Evolutionary conservation across 1,140 invertebrate species (phyloP).

Genomic region (Drosophila arizonae): DNA sequence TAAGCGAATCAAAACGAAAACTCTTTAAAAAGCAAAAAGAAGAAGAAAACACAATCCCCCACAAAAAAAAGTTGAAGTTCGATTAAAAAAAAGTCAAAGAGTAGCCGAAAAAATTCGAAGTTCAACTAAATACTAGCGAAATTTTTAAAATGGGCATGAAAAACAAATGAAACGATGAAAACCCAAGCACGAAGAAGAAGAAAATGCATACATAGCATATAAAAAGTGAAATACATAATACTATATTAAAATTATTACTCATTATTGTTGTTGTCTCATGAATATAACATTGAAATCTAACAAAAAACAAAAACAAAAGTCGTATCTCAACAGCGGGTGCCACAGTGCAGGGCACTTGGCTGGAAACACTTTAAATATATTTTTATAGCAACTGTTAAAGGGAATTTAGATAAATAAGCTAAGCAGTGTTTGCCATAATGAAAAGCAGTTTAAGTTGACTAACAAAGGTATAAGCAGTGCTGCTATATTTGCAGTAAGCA

Average conservation of each 20-base stretch:
- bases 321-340: conserved; percentile 17
- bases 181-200: conserved; percentile 34
- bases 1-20: conserved; percentile 22
- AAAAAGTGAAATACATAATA: conserved; percentile 58
- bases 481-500: background rate
- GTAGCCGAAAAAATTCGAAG: conserved; percentile 27
- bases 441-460: background rate
- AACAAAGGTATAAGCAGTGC: background rate
- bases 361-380: background rate
- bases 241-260: conserved; percentile 77
- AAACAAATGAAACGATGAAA: conserved; percentile 4
- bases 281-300: conserved; percentile 78
- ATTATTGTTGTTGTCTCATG: conserved; percentile 80
- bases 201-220: conserved; percentile 58
- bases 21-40: conserved; percentile 14
- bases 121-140: conserved; percentile 76
- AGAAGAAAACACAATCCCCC: conserved; percentile 3
- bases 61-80: conserved; percentile 23
- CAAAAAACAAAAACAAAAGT: conserved; percentile 26
- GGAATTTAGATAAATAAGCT: background rate
- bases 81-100: conserved; percentile 11
- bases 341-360: conserved; percentile 19
- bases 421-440: conserved; percentile 1
- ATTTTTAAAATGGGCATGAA: conserved; percentile 65
- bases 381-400: background rate